Percentiles rank a stretch among this genome's conserved stretches.
Conservation (phyloP, 2,113 vertebrate genomes). For the Glaucomys volans region DNA sequence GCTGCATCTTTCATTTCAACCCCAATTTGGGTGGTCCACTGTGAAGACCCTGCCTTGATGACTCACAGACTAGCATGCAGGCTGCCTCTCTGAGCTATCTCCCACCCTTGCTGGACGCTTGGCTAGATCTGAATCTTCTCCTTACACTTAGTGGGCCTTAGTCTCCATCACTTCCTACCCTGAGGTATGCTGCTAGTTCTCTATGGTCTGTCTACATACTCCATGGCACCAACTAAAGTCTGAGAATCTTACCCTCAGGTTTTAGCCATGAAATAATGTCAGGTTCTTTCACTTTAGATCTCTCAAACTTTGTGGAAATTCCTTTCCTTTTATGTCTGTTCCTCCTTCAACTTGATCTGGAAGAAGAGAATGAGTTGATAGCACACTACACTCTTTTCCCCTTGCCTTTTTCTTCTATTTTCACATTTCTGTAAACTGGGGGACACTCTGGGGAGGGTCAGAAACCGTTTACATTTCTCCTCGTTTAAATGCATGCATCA, state of each 20-base stretch:
- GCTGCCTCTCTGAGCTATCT: neutral
- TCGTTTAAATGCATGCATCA: neutral
- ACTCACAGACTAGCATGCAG: neutral
- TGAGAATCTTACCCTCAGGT: neutral
- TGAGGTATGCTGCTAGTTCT: neutral
- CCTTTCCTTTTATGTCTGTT: conserved; percentile 24
- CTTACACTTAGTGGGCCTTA: neutral
- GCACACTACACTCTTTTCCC: neutral
- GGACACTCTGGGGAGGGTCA: neutral
- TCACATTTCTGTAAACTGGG: neutral
- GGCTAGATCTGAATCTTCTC: neutral
- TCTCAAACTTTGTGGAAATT: neutral
- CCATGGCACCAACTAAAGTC: neutral
- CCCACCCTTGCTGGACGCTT: neutral
- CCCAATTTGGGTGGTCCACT: neutral
- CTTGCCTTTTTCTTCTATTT: neutral
- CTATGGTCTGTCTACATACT: neutral
- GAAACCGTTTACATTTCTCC: neutral
- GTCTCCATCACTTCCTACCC: neutral
- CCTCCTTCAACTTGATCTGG: neutral
- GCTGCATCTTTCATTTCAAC: neutral
- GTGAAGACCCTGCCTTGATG: neutral
- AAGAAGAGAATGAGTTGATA: neutral
- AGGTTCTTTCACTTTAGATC: neutral
- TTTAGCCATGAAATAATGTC: neutral